Evolutionary conservation across 2,888 invertebrate species (phyloP), one percentile per base, ranked within the genome.

Genomic region (Protodeltote pygarga): DNA sequence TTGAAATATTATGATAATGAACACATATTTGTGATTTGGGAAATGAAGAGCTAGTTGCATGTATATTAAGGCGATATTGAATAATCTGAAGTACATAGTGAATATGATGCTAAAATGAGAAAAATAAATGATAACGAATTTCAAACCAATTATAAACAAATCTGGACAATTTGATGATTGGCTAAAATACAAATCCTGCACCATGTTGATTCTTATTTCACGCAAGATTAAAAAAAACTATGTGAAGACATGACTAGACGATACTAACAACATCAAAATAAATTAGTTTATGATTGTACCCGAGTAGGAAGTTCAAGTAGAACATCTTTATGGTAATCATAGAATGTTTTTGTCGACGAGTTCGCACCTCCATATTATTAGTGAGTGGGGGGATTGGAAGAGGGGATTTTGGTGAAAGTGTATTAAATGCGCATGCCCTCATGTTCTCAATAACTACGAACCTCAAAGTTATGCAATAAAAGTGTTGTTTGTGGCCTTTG

Each of bases 321-420:
- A 34, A 27, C 11, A 38, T 35, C 13, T 42, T 47, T 34, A 40
- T 28, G 23, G 24, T 42, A 46, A 49, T 46, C 35, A 41, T 46
- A 59, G 54, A 44, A 25, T 24, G 24, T n/a, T 41, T 27, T 74
- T 66, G 65, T 50, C 68, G 76, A 68, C 75, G 59, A 80, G 73
- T 81, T 80, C 73, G 71, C 79, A 73, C 69, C 65, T 71, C 53
- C 49, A 39, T 61, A 48, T 48, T 48, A 40, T 41, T 21, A 31
- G 58, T 48, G 55, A 65, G 47, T 57, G 50, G 64, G 65, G 54
- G 63, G 63, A 71, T 45, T 51, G 49, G 52, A 33, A 50, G 42
- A 2, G 60, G 65, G 63, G 60, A 60, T 54, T 59, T 62, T 60
- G 65, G 87, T 89, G 89, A 89, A 89, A 89, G 89, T 86, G 87